Conservation (phyloP, 2,113 vertebrate genomes). For the Gnathonemus longibarbis region DNA sequence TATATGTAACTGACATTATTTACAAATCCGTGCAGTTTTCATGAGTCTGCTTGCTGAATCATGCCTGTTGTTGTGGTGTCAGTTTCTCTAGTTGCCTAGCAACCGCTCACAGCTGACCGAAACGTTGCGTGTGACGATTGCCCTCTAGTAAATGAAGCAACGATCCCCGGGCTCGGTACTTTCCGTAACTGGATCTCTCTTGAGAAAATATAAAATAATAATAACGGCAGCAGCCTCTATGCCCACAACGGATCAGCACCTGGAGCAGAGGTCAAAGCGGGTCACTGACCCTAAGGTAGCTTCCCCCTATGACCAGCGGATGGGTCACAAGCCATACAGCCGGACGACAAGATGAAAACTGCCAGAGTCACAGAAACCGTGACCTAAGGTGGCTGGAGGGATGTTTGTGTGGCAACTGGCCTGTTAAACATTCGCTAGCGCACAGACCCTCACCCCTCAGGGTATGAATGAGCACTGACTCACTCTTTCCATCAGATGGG, state of each 20-base stretch:
- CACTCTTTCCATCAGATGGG: conserved; percentile 30
- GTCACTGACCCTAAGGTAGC: conserved; percentile 9
- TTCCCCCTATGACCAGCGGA: conserved; percentile 20
- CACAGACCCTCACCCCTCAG: background rate
- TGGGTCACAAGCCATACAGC: background rate
- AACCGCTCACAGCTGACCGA: background rate
- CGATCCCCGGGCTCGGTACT: background rate
- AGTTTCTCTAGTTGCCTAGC: background rate
- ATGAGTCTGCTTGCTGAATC: background rate
- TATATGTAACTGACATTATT: conserved; percentile 1
- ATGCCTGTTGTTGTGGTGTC: background rate
- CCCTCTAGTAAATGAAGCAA: background rate
- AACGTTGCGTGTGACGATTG: background rate
- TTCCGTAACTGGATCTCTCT: background rate
- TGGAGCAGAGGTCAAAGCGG: background rate
- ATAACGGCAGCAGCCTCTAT: background rate
- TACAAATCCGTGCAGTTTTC: background rate
- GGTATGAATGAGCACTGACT: conserved; percentile 16
- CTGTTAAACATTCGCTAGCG: conserved; percentile 25
- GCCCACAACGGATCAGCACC: background rate
- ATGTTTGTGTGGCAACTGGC: background rate
- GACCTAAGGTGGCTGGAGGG: background rate
- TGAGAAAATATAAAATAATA: background rate
- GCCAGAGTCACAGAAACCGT: background rate
- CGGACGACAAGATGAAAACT: background rate